A percentile compares a stretch with the other conserved stretches of the same genome.
phyloP scores from a whole-genome alignment of 2,888 invertebrate species.

The Keiferia lycopersicella region DNA sequence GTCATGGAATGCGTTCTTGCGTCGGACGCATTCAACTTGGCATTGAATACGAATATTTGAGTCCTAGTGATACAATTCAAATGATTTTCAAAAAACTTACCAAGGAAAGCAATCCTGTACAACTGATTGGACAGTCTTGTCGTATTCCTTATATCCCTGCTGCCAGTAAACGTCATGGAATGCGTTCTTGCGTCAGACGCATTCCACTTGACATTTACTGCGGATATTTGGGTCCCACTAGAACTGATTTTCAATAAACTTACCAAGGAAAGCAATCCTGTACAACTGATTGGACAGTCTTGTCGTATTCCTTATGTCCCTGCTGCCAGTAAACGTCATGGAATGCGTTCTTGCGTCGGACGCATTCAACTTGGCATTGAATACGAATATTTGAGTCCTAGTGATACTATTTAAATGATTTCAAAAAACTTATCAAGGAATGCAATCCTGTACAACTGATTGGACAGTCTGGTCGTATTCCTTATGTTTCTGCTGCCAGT shows the following conservation, averaged over 20 bases:
- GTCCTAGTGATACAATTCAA: too few species aligned
- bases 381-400: conserved; percentile 86
- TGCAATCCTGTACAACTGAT: conserved; percentile 90
- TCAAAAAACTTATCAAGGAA: conserved; percentile 82
- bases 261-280: conserved; percentile 90
- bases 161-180: conserved; percentile 90
- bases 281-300: conserved; percentile 90
- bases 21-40: conserved; percentile 86
- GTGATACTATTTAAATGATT: too few species aligned
- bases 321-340: conserved; percentile 89
- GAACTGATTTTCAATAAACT: conserved; percentile 29
- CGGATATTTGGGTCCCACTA: conserved; percentile 85
- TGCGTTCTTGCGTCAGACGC: conserved; percentile 88
- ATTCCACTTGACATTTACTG: conserved; percentile 86
- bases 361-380: conserved; percentile 86
- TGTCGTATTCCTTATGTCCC: conserved; percentile 89
- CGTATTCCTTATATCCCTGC: conserved; percentile 89
- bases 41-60: conserved; percentile 86
- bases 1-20: conserved; percentile 90
- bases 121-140: conserved; percentile 89
- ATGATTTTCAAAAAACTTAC: conserved; percentile 56
- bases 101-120: conserved; percentile 91
- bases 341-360: conserved; percentile 89
- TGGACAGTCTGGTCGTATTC: conserved; percentile 88
- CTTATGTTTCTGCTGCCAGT: conserved; percentile 90